A percentile compares a stretch with the other conserved stretches of the same genome.
Evolutionary conservation across 2,113 vertebrate species (phyloP).

Genomic region (Apteryx owenii): DNA sequence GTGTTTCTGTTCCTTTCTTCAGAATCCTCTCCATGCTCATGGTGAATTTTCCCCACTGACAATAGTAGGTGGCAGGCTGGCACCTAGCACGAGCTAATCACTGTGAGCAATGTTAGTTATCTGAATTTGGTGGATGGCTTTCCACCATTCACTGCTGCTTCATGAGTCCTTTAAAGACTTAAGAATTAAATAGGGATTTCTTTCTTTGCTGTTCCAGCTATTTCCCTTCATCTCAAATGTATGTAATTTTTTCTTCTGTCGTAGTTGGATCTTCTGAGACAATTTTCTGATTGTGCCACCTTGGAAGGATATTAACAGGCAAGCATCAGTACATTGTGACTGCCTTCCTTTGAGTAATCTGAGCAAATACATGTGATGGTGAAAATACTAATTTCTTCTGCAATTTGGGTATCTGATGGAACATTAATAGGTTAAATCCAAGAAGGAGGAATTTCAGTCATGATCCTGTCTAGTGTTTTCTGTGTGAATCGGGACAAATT

Average conservation of each 20-base stretch:
- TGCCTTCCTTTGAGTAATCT: not conserved
- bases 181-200: not conserved
- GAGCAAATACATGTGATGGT: not conserved
- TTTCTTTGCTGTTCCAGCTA: not conserved
- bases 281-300: slow-evolving; percentile 13
- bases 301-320: slow-evolving; percentile 21
- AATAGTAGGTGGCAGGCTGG: not conserved
- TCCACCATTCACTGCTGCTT: not conserved
- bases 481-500: not conserved
- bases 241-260: not conserved
- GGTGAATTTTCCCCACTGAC: not conserved
- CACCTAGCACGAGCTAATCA: not conserved
- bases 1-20: slow-evolving; percentile 14
- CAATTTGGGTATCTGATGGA: not conserved
- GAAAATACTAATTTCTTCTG: slow-evolving; percentile 19
- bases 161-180: not conserved
- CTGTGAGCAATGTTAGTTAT: not conserved
- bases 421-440: not conserved
- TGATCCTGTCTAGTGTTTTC: slow-evolving; percentile 3
- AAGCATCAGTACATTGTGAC: not conserved
- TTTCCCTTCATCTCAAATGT: not conserved
- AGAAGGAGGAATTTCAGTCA: not conserved
- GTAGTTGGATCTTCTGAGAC: not conserved
- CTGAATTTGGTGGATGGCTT: slow-evolving; percentile 1
- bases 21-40: not conserved